A percentile compares a stretch with the other conserved stretches of the same genome.
These are phyloP conservation scores for Ophioninae sp. DNA, from an alignment of 2,888 invertebrate genomes.

Conservation along the genomic window DNA sequence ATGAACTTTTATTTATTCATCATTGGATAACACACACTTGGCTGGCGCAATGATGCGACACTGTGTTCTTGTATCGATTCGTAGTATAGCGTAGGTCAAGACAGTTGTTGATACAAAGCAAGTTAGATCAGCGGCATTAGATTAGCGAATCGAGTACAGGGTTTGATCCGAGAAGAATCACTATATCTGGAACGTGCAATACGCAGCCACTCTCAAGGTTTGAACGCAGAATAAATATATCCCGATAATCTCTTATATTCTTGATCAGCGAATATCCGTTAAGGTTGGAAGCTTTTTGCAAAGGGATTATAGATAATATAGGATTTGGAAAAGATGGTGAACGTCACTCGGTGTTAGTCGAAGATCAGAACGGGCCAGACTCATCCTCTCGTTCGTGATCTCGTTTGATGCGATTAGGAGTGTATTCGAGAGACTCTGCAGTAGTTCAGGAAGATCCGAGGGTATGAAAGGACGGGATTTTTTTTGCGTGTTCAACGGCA, in stretches of 20 bases:
- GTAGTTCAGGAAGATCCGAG: conserved; percentile 36
- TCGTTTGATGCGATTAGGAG: conserved; percentile 54
- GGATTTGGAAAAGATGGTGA: conserved; percentile 10
- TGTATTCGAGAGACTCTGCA: conserved; percentile 36
- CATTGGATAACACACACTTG: too few relatives aligned
- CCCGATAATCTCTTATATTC: neutral
- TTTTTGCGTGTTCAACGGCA: conserved; percentile 19
- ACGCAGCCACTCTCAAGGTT: too few relatives aligned
- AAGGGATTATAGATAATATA: neutral
- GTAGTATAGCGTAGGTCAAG: too few relatives aligned
- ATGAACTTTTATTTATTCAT: too few relatives aligned
- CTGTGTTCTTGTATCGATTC: too few relatives aligned
- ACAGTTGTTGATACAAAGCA: too few relatives aligned
- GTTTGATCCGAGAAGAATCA: too few relatives aligned
- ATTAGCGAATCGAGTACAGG: too few relatives aligned
- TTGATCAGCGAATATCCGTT: neutral
- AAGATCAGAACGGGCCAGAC: conserved; percentile 36
- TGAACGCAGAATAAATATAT: neutral
- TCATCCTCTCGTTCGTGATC: conserved; percentile 28
- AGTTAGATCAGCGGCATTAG: too few relatives aligned
- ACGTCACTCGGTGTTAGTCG: conserved; percentile 45
- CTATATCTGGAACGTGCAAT: too few relatives aligned
- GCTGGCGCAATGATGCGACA: too few relatives aligned
- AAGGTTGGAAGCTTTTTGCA: neutral
- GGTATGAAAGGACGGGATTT: conserved; percentile 54